phyloP scores from a whole-genome alignment of 2,888 invertebrate genomes.

The Phortica okadai region DNA sequence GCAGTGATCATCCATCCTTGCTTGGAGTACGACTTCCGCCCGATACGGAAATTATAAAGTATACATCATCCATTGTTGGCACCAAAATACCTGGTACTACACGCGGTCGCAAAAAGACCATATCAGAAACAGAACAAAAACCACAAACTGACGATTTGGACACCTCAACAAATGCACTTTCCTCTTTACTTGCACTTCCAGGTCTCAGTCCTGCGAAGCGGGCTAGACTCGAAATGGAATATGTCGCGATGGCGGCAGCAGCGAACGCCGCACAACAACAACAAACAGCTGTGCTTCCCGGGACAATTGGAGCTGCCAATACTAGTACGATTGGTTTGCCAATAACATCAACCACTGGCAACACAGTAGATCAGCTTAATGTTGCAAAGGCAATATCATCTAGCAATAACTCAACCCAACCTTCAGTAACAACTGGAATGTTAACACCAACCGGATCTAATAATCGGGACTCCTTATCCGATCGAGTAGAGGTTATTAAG shows the following conservation, averaged over 20 bases:
- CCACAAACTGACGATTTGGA: slow-evolving; percentile 70
- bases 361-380: slow-evolving; percentile 53
- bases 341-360: slow-evolving; percentile 29
- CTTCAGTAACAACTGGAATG: slow-evolving; percentile 2
- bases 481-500: slow-evolving; percentile 90
- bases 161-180: slow-evolving; percentile 72
- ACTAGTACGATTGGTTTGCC: slow-evolving; percentile 41
- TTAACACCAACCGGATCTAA: slow-evolving; percentile 12
- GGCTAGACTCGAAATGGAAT: slow-evolving; percentile 77
- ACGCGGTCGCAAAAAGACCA: slow-evolving; percentile 91
- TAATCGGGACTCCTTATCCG: slow-evolving; percentile 73
- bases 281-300: slow-evolving; percentile 48
- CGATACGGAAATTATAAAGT: slow-evolving; percentile 93
- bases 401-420: slow-evolving; percentile 42
- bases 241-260: slow-evolving; percentile 75
- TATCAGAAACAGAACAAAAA: slow-evolving; percentile 85
- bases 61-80: slow-evolving; percentile 90
- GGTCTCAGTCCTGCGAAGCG: slow-evolving; percentile 77
- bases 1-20: slow-evolving; percentile 88
- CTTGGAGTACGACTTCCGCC: slow-evolving; percentile 90
- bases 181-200: slow-evolving; percentile 78
- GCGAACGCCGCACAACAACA: slow-evolving; percentile 73
- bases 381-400: slow-evolving; percentile 52
- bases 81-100: slow-evolving; percentile 91
- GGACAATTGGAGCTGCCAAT: slow-evolving; percentile 26